These are phyloP conservation scores for Pyxicephalus adspersus DNA, from an alignment of 2,113 vertebrate genomes.

Conservation along the genomic window DNA sequence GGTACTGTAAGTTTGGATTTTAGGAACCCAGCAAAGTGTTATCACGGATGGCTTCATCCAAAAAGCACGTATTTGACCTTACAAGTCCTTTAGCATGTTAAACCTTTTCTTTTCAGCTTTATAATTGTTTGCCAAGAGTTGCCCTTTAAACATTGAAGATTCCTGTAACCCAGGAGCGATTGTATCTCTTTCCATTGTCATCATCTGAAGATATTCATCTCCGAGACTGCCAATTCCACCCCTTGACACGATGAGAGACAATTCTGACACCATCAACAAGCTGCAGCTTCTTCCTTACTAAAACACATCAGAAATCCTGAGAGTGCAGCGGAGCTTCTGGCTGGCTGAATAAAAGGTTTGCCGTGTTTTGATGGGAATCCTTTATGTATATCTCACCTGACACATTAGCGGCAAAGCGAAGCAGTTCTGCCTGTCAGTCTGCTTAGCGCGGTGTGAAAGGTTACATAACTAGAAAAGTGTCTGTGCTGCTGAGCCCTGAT, in stretches of 20 bases:
- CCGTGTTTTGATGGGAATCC: conserved; percentile 16
- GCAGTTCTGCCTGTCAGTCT: conserved; percentile 28
- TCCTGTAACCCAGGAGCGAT: too few relatives aligned
- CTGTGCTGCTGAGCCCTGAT: conserved; percentile 9
- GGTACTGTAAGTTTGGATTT: too few relatives aligned
- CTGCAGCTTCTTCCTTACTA: background rate
- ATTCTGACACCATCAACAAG: background rate
- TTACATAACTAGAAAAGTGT: conserved; percentile 40
- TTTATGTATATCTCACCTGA: conserved; percentile 42
- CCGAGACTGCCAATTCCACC: too few relatives aligned
- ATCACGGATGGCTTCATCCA: too few relatives aligned
- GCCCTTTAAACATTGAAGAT: too few relatives aligned
- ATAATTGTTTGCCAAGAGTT: too few relatives aligned
- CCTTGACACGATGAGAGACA: background rate
- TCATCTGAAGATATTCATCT: too few relatives aligned
- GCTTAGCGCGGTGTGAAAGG: conserved; percentile 29
- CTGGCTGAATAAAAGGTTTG: background rate
- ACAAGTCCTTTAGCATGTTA: too few relatives aligned
- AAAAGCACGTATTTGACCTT: too few relatives aligned
- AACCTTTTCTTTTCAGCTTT: too few relatives aligned
- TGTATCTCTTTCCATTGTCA: too few relatives aligned
- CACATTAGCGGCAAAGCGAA: conserved; percentile 5
- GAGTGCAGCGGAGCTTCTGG: background rate
- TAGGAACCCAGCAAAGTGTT: too few relatives aligned
- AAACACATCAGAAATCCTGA: background rate